Evolutionary conservation across 2,797 vertebrate genomes (phyloP).

Genomic region (Galagoides demidoff): DNA sequence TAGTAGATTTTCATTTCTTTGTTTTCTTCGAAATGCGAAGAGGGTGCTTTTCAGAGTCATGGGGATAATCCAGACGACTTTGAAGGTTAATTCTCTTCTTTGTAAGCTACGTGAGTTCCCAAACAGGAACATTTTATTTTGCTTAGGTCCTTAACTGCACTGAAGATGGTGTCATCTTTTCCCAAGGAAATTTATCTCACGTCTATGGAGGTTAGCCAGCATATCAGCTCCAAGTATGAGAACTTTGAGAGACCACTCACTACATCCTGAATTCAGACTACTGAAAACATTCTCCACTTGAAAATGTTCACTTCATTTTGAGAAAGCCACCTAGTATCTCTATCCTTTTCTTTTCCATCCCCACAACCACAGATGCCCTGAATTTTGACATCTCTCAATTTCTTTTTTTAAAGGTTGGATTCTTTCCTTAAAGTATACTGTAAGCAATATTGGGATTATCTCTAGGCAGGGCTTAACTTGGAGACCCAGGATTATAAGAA

Average conservation of each 20-base stretch:
- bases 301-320: conserved; percentile 17
- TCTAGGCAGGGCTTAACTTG: conserved; percentile 2
- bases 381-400: conserved; percentile 10
- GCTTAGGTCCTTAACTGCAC: neutral
- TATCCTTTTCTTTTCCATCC: neutral
- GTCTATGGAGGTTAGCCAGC: neutral
- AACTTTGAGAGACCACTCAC: neutral
- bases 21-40: neutral
- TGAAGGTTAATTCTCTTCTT: neutral
- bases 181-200: neutral
- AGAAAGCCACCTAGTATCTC: neutral
- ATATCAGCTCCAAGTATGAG: neutral
- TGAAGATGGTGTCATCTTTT: conserved; percentile 2
- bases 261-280: neutral
- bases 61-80: neutral
- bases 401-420: conserved; percentile 34
- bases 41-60: neutral
- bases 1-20: conserved; percentile 6
- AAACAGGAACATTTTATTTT: neutral
- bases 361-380: neutral
- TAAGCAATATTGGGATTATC: conserved; percentile 32
- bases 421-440: conserved; percentile 29
- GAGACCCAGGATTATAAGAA: neutral
- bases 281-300: neutral
- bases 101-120: neutral